Evolutionary conservation across 2,113 vertebrate genomes (phyloP), one percentile per base, ranked within the genome.

Genomic region (Pterocles orientalis): DNA sequence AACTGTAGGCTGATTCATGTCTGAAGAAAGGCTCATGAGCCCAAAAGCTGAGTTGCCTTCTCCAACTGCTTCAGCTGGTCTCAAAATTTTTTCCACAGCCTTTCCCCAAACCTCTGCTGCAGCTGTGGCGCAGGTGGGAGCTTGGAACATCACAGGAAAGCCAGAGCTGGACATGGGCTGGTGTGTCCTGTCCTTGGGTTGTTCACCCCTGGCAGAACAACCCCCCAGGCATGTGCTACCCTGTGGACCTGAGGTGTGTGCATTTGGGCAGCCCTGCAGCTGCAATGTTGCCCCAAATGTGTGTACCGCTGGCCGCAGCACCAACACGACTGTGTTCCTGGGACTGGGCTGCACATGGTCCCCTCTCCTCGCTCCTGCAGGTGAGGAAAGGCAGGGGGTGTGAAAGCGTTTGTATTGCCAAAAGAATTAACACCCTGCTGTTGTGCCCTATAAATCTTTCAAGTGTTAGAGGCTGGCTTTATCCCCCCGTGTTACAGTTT

Each of bases 341-440:
- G 1, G 29, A 36, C 87, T 92, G 56, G 60, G 36, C 86, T 64
- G 60, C 72, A 58, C 69, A 0, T 47, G n/a, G 56, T 45, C 65
- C 14, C 25, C 31, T 77, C 45, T 66, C n/a, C 50, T 70, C 1
- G 1, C n/a, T 79, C 39, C 77, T 41, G 53, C 0, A 1, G 43
- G 72, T 91, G 61, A 78, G 33, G 72, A 81, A 92, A 84, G 81
- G 77, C 77, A 62, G 47, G 26, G 64, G 5, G 10, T 88, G 86
- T 79, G 83, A 91, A 95, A 78, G 53, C 0, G 0, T 84, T 87
- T 78, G 65, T 64, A 61, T 92, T 95, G 57, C 86, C 91, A 72
- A 18, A 95, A 91, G 94, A 94, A 94, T 96, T 94, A 96, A 91
- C 95, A 94, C 83, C 65, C 94, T 82, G 65, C 77, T 86, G 77